Evolutionary conservation across 1,140 invertebrate genomes (phyloP), one percentile per base, ranked within the genome.

Genomic region (Polypedilum pembai): DNA sequence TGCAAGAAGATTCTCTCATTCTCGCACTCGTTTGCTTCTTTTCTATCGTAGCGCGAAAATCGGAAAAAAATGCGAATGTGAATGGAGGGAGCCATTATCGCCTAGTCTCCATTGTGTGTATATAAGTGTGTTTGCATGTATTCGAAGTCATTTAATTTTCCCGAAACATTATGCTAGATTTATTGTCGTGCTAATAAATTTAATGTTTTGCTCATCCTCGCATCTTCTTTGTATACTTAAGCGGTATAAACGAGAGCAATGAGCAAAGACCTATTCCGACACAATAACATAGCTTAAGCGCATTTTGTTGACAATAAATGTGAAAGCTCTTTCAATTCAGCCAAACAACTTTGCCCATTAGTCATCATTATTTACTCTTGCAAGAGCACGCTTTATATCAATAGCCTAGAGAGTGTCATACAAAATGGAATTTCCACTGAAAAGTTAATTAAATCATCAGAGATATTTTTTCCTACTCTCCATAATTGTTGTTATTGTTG

Each of bases 111-210:
- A 20, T 20, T 69, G 65, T 69, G 17, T 69, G 15, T 56, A 12
- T 56, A 12, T 56, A 33, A 33, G 24, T 33, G 24, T 33, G 24
- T 33, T n/a, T 56, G n/a, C 45, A n/a, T 12, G 12, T 4, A 56
- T 56, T 18, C 65, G 65, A 21, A 69, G 65, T 69, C 17, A 69
- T 69, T 69, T 69, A 69, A 69, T 69, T 69, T 69, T 69, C 65
- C 17, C 3, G 65, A 18, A 69, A 69, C 65, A 69, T 69, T 69
- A 69, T 20, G 65, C 20, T 18, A 69, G 20, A 69, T 69, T 69
- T 69, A 69, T 69, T 69, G 65, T 69, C 17, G 5, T 21, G 18
- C 20, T 21, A 69, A 69, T 69, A 69, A 69, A 69, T 20, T 69
- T 69, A 69, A 69, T 56, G 45, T 56, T 56, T n/a, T 56, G n/a